These are phyloP conservation scores for Lepidurus packardi DNA, from an alignment of 1,140 invertebrate species.

Conservation along the genomic window DNA sequence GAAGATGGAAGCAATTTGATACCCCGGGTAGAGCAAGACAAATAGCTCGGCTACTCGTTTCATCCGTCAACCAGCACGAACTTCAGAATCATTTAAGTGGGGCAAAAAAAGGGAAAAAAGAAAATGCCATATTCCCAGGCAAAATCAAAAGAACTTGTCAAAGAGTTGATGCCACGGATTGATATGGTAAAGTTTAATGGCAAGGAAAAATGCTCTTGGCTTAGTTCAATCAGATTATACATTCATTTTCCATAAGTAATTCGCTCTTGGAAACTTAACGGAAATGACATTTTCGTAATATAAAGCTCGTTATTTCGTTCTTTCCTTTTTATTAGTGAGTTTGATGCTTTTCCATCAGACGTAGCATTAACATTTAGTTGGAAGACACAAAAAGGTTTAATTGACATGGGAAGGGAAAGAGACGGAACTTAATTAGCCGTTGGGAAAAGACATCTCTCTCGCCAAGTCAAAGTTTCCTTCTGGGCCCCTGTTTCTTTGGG, in stretches of 20 bases:
- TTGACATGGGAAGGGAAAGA: not conserved
- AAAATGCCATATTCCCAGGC: not conserved
- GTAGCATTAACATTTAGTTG: not conserved
- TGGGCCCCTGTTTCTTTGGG: not conserved
- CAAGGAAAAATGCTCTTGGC: too few relatives aligned
- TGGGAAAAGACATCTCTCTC: not conserved
- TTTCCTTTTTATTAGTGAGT: not conserved
- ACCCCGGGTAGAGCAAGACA: slow-evolving; percentile 7
- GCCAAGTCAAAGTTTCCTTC: not conserved
- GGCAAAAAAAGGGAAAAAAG: not conserved
- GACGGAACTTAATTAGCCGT: not conserved
- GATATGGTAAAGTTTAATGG: too few relatives aligned
- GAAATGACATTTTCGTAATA: too few relatives aligned
- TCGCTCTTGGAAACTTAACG: too few relatives aligned
- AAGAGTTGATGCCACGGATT: too few relatives aligned
- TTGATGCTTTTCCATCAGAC: not conserved
- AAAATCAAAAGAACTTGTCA: too few relatives aligned
- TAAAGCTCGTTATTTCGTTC: too few relatives aligned
- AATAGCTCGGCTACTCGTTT: not conserved
- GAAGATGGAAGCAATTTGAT: slow-evolving; percentile 14
- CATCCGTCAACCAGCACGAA: not conserved
- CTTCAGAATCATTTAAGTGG: not conserved
- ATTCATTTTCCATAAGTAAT: too few relatives aligned
- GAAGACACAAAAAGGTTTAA: not conserved
- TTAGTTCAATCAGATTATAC: too few relatives aligned